Percentiles rank a stretch among this genome's conserved stretches.
Conservation (phyloP, 2,888 invertebrate genomes). For the Clostera curtula region DNA sequence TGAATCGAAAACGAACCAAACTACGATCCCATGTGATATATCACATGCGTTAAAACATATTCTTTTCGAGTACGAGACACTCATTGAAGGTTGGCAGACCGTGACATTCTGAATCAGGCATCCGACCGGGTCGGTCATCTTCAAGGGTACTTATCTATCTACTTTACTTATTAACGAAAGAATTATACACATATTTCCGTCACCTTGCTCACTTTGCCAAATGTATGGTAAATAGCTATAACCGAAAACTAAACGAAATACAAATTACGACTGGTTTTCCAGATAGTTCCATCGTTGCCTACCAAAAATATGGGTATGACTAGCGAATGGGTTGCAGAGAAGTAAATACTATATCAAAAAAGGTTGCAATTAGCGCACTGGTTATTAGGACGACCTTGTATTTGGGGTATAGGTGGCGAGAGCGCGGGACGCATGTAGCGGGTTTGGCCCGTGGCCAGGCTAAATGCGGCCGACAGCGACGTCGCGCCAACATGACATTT, state of each 20-base stretch:
- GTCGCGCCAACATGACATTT: slow-evolving; percentile 67
- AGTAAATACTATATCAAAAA: no score
- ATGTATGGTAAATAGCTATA: not conserved
- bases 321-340: no score
- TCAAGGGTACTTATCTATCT: slow-evolving; percentile 19
- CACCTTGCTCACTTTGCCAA: slow-evolving; percentile 7
- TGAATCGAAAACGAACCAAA: slow-evolving; percentile 2
- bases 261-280: not conserved
- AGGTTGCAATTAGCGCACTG: slow-evolving; percentile 29
- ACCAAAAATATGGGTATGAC: not conserved
- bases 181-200: slow-evolving; percentile 10
- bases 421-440: slow-evolving; percentile 54
- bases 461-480: slow-evolving; percentile 58
- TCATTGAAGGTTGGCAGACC: slow-evolving; percentile 30
- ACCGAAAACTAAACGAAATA: not conserved
- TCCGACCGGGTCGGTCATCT: slow-evolving; percentile 23
- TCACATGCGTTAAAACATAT: slow-evolving; percentile 6
- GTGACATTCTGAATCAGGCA: slow-evolving; percentile 43
- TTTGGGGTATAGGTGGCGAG: slow-evolving; percentile 41
- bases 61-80: slow-evolving; percentile 10
- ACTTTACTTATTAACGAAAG: no score
- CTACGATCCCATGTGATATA: slow-evolving; percentile 4
- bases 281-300: not conserved
- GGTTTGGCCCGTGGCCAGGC: slow-evolving; percentile 60
- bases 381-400: slow-evolving; percentile 56